A percentile compares a stretch with the other conserved stretches of the same genome.
Evolutionary conservation across 2,888 invertebrate genomes (phyloP).

Genomic region (Agrotis exclamationis): DNA sequence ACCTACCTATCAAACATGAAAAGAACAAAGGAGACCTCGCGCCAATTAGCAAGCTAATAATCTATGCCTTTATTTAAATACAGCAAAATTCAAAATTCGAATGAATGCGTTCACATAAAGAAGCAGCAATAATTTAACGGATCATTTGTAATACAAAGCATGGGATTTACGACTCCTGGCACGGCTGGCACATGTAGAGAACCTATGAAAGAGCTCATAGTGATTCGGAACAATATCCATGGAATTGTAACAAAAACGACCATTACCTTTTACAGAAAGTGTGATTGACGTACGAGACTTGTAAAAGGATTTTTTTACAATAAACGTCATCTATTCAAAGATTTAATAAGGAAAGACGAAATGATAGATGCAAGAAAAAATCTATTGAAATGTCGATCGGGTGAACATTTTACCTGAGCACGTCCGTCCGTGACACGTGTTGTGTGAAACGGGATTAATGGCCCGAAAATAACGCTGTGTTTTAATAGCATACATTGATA

Average conservation of each 20-base stretch:
- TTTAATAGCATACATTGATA: background rate
- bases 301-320: constrained; percentile 73
- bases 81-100: constrained; percentile 19
- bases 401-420: constrained; percentile 65
- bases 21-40: background rate
- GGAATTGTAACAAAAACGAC: constrained; percentile 75
- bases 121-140: constrained; percentile 83
- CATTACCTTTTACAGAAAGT: constrained; percentile 67
- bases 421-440: constrained; percentile 48
- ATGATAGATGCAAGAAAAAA: constrained; percentile 72
- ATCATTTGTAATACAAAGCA: constrained; percentile 79
- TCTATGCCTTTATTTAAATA: constrained; percentile 17
- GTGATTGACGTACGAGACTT: constrained; percentile 80
- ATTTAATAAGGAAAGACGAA: constrained; percentile 64
- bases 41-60: constrained; percentile 20
- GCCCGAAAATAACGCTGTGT: constrained; percentile 25
- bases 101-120: constrained; percentile 63
- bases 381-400: constrained; percentile 63
- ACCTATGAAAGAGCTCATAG: constrained; percentile 68
- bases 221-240: constrained; percentile 75
- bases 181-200: constrained; percentile 66
- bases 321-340: constrained; percentile 75
- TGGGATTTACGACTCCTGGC: constrained; percentile 65
- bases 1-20: background rate
- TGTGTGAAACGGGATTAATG: constrained; percentile 64